A percentile compares a stretch with the other conserved stretches of the same genome.
These are phyloP conservation scores for Boloria euphrosyne DNA, from an alignment of 2,888 invertebrate species.

Conservation along the genomic window DNA sequence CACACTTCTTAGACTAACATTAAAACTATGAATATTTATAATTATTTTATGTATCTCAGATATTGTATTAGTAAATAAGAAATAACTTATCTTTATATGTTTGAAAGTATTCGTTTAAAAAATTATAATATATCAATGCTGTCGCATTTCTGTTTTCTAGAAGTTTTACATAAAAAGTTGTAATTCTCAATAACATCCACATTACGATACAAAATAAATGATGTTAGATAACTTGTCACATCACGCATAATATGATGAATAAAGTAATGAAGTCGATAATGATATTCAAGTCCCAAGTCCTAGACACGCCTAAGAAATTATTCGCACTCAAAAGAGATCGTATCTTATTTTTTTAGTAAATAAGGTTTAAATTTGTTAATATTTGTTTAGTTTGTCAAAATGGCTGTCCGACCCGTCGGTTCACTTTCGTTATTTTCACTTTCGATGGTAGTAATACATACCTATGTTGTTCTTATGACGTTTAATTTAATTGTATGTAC, in stretches of 20 bases:
- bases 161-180: slow-evolving; percentile 5
- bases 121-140: background rate
- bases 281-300: slow-evolving; percentile 37
- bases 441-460: slow-evolving; percentile 66
- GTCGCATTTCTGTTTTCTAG: slow-evolving; percentile 1
- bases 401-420: slow-evolving; percentile 49
- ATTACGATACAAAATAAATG: slow-evolving; percentile 26
- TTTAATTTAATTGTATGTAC: slow-evolving; percentile 51
- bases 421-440: slow-evolving; percentile 63
- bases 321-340: slow-evolving; percentile 5
- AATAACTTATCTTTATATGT: background rate
- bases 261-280: slow-evolving; percentile 37
- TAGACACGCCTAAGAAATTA: slow-evolving; percentile 27
- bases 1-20: background rate
- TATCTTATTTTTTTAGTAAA: slow-evolving; percentile 47
- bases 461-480: slow-evolving; percentile 48
- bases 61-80: too few species aligned
- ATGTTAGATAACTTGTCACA: slow-evolving; percentile 36
- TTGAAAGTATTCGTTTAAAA: background rate
- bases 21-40: slow-evolving; percentile 7
- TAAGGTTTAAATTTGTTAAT: slow-evolving; percentile 41
- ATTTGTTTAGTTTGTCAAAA: slow-evolving; percentile 44
- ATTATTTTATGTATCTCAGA: slow-evolving; percentile 7
- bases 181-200: slow-evolving; percentile 22
- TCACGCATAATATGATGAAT: slow-evolving; percentile 30